Evolutionary conservation across 2,888 invertebrate genomes (phyloP).

Genomic region (Palloptera scutellata): DNA sequence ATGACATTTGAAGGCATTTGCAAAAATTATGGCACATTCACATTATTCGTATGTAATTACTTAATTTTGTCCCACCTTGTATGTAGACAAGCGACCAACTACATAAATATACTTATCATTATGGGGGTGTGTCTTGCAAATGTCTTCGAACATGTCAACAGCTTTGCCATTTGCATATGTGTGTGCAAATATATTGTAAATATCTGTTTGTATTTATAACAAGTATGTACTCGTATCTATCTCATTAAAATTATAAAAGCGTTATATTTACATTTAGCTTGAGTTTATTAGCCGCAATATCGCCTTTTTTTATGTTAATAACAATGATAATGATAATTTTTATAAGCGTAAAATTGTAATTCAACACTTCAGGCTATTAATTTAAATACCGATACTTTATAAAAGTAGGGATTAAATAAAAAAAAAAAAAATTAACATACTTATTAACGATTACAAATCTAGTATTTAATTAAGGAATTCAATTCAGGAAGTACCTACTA

Average conservation of each 20-base stretch:
- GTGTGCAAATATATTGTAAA: slow-evolving; percentile 10
- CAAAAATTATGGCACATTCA: no score
- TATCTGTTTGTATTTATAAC: slow-evolving; percentile 2
- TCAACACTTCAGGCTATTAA: no score
- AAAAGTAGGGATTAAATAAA: no score
- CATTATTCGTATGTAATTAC: no score
- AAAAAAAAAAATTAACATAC: no score
- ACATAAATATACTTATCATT: slow-evolving; percentile 32
- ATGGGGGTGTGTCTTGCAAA: slow-evolving; percentile 40
- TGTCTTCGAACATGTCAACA: slow-evolving; percentile 42
- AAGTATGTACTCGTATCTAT: slow-evolving; percentile 16
- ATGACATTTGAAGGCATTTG: no score
- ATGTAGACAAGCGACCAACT: slow-evolving; percentile 30
- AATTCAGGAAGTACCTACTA: no score
- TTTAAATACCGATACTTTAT: no score
- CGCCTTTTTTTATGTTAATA: slow-evolving; percentile 28
- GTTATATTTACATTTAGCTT: neutral
- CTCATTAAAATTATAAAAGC: slow-evolving; percentile 13
- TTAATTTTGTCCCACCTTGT: no score
- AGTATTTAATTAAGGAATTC: no score
- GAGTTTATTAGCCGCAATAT: slow-evolving; percentile 17
- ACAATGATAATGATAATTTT: slow-evolving; percentile 15
- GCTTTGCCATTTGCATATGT: slow-evolving; percentile 31
- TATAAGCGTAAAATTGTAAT: no score
- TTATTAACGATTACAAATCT: no score